Conservation (phyloP, 1,140 invertebrate species). For the Linepithema humile region DNA sequence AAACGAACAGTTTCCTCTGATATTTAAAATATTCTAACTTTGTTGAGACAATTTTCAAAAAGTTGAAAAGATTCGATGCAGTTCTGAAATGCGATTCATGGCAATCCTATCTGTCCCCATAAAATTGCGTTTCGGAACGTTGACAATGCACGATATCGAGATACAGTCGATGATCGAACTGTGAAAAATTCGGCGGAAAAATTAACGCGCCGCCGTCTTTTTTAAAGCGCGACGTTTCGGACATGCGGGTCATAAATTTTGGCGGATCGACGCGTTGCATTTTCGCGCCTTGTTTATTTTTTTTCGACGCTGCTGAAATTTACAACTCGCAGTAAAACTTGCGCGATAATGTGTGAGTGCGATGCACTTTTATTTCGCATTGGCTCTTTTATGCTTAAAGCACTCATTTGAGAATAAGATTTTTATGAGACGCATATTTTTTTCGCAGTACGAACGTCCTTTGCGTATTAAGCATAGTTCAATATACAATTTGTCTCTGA, state of each 20-base stretch:
- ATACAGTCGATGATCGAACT: constrained; percentile 19
- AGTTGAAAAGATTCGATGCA: no score
- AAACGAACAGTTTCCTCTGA: background rate
- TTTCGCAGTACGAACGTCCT: constrained; percentile 3
- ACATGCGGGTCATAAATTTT: constrained; percentile 43
- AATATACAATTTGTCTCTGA: background rate
- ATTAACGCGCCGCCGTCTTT: constrained; percentile 39
- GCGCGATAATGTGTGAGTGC: constrained; percentile 28
- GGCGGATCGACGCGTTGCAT: constrained; percentile 47
- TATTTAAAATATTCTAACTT: background rate
- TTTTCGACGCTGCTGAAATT: constrained; percentile 26
- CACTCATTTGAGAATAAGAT: constrained; percentile 45
- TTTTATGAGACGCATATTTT: constrained; percentile 37
- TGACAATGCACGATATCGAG: constrained; percentile 16
- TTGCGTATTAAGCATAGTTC: background rate
- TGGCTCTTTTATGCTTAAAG: constrained; percentile 5
- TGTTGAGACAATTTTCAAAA: background rate
- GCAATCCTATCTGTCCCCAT: background rate
- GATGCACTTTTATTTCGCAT: constrained; percentile 7
- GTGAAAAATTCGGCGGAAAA: constrained; percentile 35
- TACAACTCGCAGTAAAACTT: constrained; percentile 35
- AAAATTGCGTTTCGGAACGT: background rate
- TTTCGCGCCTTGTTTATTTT: constrained; percentile 43
- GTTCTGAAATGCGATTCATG: background rate
- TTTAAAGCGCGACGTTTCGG: constrained; percentile 39